phyloP scores from a whole-genome alignment of 2,113 vertebrate species.

The Progne subis region DNA sequence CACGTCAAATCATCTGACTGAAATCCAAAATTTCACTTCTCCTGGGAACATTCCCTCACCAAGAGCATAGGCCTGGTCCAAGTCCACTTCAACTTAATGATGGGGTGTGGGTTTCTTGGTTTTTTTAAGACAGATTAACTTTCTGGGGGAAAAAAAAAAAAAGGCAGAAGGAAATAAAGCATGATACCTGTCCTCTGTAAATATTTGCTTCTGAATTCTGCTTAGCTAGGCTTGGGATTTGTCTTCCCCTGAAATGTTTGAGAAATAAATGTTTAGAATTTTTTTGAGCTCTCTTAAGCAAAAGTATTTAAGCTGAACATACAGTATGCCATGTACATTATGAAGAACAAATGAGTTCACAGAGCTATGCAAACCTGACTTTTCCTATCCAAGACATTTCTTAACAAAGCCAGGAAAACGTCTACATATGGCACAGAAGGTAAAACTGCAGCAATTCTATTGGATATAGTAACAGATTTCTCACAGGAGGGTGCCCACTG shows the following conservation, averaged over 20 bases:
- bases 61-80: not conserved
- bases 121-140: not conserved
- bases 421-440: not conserved
- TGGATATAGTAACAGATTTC: not conserved
- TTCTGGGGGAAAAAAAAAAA: not conserved
- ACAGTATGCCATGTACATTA: not conserved
- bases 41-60: not conserved
- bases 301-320: not conserved
- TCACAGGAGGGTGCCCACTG: not conserved
- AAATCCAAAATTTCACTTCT: not conserved
- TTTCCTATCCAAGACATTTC: not conserved
- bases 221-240: not conserved
- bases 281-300: not conserved
- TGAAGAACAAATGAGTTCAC: not conserved
- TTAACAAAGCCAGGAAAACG: not conserved
- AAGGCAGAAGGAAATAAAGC: not conserved
- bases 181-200: not conserved
- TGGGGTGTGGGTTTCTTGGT: accelerated
- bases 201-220: not conserved
- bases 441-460: not conserved
- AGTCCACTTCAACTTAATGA: not conserved
- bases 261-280: not conserved
- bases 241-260: not conserved
- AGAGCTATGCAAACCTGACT: not conserved
- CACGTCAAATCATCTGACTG: not conserved